Evolutionary conservation across 2,797 vertebrate genomes (phyloP), one percentile per base, ranked within the genome.

Genomic region (Anableps anableps): DNA sequence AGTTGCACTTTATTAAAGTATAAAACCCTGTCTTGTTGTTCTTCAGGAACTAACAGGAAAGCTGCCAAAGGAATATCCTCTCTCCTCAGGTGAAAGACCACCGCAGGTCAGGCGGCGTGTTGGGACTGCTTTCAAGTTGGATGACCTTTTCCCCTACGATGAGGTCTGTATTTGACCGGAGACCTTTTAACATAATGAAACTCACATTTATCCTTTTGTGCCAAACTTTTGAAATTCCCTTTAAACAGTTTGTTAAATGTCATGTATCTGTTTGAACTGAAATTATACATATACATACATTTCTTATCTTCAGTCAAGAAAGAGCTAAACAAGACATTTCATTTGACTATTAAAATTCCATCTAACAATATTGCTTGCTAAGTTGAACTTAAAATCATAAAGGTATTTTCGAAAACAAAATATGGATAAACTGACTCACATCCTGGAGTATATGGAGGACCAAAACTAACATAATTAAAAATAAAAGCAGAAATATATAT

Each of bases 1-100:
- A 3, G 1, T 11, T 21, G 74, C 29, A 68, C 17, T 80, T 78
- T 48, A 72, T 85, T 41, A 53, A 83, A 76, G 17, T 75, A 26
- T 88, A 74, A 11, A 45, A 17, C 48, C 64, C 80, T 48, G 7
- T 19, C 72, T 73, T 80, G 84, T 80, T 78, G 77, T 73, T 86
- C 76, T 87, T 83, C 86, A 99, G 99, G 98, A 99, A 88, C 94
- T 99, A 70, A 99, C 98, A 0, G 99, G 99, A 66, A 97, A 96
- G 88, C 96, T 99, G 89, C 99, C 99, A 21, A 97, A 97, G 88
- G 99, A 99, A 86, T 99, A 99, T 88, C 98, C 99, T 1, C 92
- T 99, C 88, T 95, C 88, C 0, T 80, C 95, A 23, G 98, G 98
- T 2, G 98, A 99, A 93, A 97, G 97, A 58, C 96, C 96, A 26